Evolutionary conservation across 2,797 vertebrate species (phyloP), one percentile per base, ranked within the genome.

Genomic region (Danio aesculapii): DNA sequence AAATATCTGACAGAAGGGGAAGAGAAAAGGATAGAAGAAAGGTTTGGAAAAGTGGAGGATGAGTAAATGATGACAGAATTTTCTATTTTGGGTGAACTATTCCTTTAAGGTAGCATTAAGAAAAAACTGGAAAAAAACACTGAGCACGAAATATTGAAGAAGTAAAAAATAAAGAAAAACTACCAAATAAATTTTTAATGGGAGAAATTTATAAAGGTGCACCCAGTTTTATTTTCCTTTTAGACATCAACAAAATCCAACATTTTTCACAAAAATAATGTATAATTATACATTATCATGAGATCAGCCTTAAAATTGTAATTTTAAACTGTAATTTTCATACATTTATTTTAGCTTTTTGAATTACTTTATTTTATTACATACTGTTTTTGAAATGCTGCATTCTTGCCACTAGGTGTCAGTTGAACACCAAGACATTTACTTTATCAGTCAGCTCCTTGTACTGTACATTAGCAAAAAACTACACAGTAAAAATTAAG

Each of bases 341-440:
- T 30, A 30, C 30, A 30, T 30, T 30, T 30, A 30, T 30, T 30
- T 30, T 30, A 30, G 30, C 30, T 30, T 30, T 30, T 30, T 30
- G 30, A 30, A 30, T 1, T 30, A 30, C 30, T 30, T 30, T 30
- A 30, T 30, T 30, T 30, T 30, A 30, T 30, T 30, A 30, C 30
- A 30, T 30, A 30, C 3, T 16, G 19, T 70, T 53, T 70, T 30
- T 52, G 14, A 17, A 50, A 43, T 55, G 68, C 30, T 71, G 50
- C 30, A 53, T 71, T 52, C 68, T 17, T n/a, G 6, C 50, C 68
- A 43, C 16, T 43, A 55, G 16, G 50, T 71, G 52, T 55, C 68
- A 19, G 39, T 53, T 10, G 43, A 19, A 13, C 30, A 17, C 50
- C 50, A 55, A 12, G 30, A 71, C 50, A 70, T 7, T 6, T 43